Evolutionary conservation across 2,113 vertebrate species (phyloP), one percentile per base, ranked within the genome.

Genomic region (Corythaixoides concolor): DNA sequence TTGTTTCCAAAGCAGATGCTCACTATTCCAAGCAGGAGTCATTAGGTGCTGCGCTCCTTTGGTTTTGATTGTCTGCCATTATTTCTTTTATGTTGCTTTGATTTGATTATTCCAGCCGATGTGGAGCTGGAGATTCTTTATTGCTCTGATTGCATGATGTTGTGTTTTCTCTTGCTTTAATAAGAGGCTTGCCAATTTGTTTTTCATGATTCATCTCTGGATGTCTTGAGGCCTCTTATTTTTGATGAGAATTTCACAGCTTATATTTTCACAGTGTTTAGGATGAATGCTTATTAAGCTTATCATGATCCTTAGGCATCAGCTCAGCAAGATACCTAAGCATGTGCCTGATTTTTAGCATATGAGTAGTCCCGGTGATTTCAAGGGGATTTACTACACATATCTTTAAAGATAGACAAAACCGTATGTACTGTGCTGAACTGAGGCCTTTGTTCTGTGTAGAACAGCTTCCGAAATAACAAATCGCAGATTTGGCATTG

Each of bases 191-290:
- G 91, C n/a, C 58, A 28, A 27, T 85, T 94, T 72, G 56, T 75
- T 88, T 81, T 35, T 63, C 43, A 11, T 69, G 24, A 85, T 88
- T 79, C 85, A 82, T 69, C 75, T 86, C 14, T 11, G 45, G 20
- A 35, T 88, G 94, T 88, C 95, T 89, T 19, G 64, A 35, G 32
- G 87, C 79, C 66, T 85, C 73, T 85, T 87, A 18, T 62, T 85
- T 89, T 66, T 85, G 22, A 58, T 83, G 94, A 90, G 89, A 37
- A 85, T 91, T 93, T 77, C 85, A 79, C 74, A 80, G 84, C 39
- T 72, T n/a, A 5, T 47, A 28, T 93, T 89, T 85, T 85, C 62
- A 37, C 74, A 59, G 3, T 41, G 58, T 75, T 91, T 85, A 92
- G 70, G 49, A 37, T 76, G 74, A 79, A 89, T 45, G 49, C 59